A percentile compares a stretch with the other conserved stretches of the same genome.
phyloP scores from a whole-genome alignment of 2,888 invertebrate species.

The Diaphora mendica region DNA sequence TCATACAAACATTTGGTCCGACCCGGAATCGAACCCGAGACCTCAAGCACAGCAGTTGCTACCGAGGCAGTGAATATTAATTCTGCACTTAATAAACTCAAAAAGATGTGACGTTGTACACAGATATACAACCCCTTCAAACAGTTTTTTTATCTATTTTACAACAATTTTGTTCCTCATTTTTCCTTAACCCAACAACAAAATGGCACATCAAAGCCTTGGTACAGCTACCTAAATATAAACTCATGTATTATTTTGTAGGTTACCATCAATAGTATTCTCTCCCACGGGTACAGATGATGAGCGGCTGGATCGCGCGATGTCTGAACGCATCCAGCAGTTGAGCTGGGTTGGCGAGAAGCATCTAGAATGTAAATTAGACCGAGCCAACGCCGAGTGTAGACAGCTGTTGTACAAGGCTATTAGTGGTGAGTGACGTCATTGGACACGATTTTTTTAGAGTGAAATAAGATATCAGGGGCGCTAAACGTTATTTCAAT shows the following conservation, averaged over 20 bases:
- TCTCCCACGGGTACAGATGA: slow-evolving; percentile 96
- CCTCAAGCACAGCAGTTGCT: too few relatives aligned
- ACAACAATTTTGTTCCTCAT: too few relatives aligned
- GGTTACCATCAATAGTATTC: slow-evolving; percentile 88
- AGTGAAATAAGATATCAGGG: background rate
- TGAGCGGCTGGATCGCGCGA: slow-evolving; percentile 96
- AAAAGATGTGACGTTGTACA: too few relatives aligned
- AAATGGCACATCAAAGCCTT: too few relatives aligned
- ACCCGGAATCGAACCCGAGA: too few relatives aligned
- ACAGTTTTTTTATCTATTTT: too few relatives aligned
- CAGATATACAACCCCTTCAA: too few relatives aligned
- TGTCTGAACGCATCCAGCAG: slow-evolving; percentile 97
- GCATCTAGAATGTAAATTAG: slow-evolving; percentile 96
- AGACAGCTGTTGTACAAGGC: slow-evolving; percentile 97
- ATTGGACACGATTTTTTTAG: background rate
- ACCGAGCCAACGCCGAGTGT: slow-evolving; percentile 93
- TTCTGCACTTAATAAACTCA: too few relatives aligned
- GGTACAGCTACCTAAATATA: too few relatives aligned
- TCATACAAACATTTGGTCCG: too few relatives aligned
- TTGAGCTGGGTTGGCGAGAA: slow-evolving; percentile 98
- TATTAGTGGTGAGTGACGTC: slow-evolving; percentile 90
- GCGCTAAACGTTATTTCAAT: background rate
- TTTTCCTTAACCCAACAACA: too few relatives aligned
- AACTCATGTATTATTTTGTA: slow-evolving; percentile 32
- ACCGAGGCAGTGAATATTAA: too few relatives aligned